Conservation (phyloP, 2,888 invertebrate species). For the Ischnura elegans region DNA sequence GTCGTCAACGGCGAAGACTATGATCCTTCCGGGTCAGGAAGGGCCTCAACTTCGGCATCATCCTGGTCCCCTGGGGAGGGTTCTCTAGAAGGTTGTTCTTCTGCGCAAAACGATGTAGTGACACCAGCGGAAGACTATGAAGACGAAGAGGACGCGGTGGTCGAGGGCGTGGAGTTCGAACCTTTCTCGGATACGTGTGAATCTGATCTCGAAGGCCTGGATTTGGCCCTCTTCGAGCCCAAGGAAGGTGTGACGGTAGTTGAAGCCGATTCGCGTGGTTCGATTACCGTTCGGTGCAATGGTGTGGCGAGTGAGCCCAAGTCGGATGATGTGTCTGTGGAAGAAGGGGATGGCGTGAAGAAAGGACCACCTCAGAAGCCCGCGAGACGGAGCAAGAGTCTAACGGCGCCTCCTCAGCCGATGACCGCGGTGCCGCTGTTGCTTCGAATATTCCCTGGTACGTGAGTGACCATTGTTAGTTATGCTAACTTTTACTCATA, state of each 20-base stretch:
- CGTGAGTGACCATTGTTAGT: background rate
- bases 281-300: background rate
- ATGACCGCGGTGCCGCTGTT: background rate
- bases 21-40: background rate
- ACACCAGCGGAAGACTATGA: slow-evolving; percentile 70
- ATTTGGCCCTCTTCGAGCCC: slow-evolving; percentile 84
- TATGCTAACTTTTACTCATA: background rate
- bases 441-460: slow-evolving; percentile 26
- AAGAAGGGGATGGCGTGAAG: background rate
- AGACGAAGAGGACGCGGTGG: slow-evolving; percentile 75
- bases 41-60: background rate
- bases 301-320: background rate
- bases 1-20: background rate
- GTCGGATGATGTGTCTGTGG: background rate
- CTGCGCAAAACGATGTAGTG: background rate
- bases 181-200: slow-evolving; percentile 79
- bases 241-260: background rate
- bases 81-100: background rate
- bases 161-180: slow-evolving; percentile 81
- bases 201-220: slow-evolving; percentile 84
- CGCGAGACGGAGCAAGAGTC: slow-evolving; percentile 72
- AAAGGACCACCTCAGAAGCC: slow-evolving; percentile 75
- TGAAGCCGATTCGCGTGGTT: slow-evolving; percentile 76
- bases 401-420: background rate
- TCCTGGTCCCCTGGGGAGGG: background rate